Percentiles rank a stretch among this genome's conserved stretches.
Conservation (phyloP, 2,113 vertebrate genomes). For the Vireo altiloquus region DNA sequence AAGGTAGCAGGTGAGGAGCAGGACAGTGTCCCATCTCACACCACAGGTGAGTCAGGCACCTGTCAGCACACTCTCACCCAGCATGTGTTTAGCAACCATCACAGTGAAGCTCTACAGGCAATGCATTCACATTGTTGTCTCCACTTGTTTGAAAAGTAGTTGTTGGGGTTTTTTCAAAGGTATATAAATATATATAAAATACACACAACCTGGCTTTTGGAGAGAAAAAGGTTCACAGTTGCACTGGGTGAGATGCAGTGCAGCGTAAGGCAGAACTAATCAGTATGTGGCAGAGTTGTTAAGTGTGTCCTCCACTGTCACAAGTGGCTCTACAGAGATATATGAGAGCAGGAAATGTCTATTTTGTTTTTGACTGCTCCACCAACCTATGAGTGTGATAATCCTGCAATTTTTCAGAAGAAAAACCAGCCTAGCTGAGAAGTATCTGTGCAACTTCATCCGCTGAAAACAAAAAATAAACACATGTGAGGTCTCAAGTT, state of each 20-base stretch:
- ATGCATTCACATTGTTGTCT: neutral
- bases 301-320: neutral
- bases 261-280: neutral
- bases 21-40: neutral
- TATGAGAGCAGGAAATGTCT: neutral
- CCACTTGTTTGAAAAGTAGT: neutral
- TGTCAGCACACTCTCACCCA: neutral
- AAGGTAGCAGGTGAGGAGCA: neutral
- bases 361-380: neutral
- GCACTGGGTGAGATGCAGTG: neutral
- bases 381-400: neutral
- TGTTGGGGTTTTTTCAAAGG: neutral
- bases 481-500: neutral
- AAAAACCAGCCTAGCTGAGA: neutral
- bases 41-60: neutral
- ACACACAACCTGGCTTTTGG: neutral
- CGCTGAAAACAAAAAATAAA: neutral
- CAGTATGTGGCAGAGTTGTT: neutral
- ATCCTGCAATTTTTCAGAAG: neutral
- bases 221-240: neutral
- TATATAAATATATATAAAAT: neutral
- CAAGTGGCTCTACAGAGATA: neutral
- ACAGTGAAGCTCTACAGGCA: neutral
- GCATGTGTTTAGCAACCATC: neutral
- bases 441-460: neutral